Base-by-base conservation (phyloP, 2,888 invertebrate genomes). In the Stegophylla sp. region DNA sequence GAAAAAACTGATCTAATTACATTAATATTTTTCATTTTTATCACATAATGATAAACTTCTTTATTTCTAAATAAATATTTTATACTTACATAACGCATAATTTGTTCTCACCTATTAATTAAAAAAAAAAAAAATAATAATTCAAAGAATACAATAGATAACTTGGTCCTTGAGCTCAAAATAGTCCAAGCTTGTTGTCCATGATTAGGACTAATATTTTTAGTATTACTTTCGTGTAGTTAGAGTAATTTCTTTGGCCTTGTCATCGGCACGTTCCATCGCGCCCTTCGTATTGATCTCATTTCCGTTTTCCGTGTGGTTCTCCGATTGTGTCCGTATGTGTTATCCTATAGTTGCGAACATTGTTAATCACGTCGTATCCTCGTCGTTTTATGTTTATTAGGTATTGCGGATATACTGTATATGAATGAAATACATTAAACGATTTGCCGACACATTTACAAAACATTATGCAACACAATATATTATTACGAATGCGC, bases 391-490 rank as follows among this genome's bases (percentile, higher is more conserved):
- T 67, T 56, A 7, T 26, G 53, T n/a, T 43, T 66, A 43, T 76
- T 67, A 53, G 64, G 53, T 23, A 56, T n/a, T 66, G 4, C 34
- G 5, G 13, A 10, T 45, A 51, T 41, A n/a, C 41, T 0, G 43
- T 26, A n/a, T 56, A 53, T 20, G 26, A n/a, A 66, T 41, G 23
- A 53, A 76, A 53, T 67, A 13, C 26, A 41, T 64, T 64, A 66
- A 66, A 76, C 43, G 7, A n/a, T 76, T 67, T 56, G 43, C 26
- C 43, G 66, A 64, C 53, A 67, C 53, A 76, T 56, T 28, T 17
- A 64, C 28, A 64, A 63, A 64, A 64, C 45, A 75, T 64, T 51
- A 64, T 75, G 48, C 23, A 74, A 45, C 23, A 45, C 26, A 34
- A 34, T 34, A 34, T 56, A 20, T 26, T 59, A 26, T 43, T 43